Percentiles rank a stretch among this genome's conserved stretches.
Conservation (phyloP, 1,140 invertebrate species). For the Onthophagus taurus region DNA sequence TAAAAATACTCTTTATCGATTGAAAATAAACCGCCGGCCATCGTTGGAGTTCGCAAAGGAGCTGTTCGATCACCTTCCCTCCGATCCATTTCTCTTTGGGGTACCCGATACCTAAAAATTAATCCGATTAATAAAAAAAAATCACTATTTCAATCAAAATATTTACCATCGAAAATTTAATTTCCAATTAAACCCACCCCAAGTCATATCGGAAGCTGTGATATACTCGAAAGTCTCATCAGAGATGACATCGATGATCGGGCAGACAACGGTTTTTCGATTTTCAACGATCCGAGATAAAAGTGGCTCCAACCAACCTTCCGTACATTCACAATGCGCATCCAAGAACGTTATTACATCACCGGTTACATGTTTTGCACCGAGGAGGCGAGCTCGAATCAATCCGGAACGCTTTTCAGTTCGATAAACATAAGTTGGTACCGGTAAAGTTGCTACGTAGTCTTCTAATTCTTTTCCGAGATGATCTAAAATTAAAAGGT, state of each 20-base stretch:
- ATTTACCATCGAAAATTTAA: slow-evolving; percentile 90
- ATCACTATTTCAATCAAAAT: neutral
- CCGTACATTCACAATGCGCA: slow-evolving; percentile 90
- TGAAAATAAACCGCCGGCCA: slow-evolving; percentile 98
- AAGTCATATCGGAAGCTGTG: slow-evolving; percentile 88
- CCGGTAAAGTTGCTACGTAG: slow-evolving; percentile 76
- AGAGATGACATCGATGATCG: slow-evolving; percentile 97
- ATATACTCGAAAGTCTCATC: slow-evolving; percentile 96
- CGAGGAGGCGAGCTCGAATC: slow-evolving; percentile 84
- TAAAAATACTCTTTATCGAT: slow-evolving; percentile 97
- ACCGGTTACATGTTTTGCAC: slow-evolving; percentile 84
- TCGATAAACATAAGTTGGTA: slow-evolving; percentile 73
- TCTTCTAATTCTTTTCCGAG: slow-evolving; percentile 81
- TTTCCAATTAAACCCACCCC: slow-evolving; percentile 98
- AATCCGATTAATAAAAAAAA: slow-evolving; percentile 1
- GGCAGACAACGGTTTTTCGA: slow-evolving; percentile 89
- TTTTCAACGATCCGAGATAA: slow-evolving; percentile 82
- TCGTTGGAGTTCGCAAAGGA: slow-evolving; percentile 89
- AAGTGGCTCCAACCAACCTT: slow-evolving; percentile 92
- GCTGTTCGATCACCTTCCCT: slow-evolving; percentile 81
- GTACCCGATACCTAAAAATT: slow-evolving; percentile 80
- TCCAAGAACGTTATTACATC: slow-evolving; percentile 94
- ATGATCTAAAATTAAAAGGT: slow-evolving; percentile 57
- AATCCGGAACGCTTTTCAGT: slow-evolving; percentile 86
- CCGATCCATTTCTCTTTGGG: slow-evolving; percentile 88